Evolutionary conservation across 1,140 invertebrate species (phyloP).

Genomic region (Yoshiicerus persimilis): DNA sequence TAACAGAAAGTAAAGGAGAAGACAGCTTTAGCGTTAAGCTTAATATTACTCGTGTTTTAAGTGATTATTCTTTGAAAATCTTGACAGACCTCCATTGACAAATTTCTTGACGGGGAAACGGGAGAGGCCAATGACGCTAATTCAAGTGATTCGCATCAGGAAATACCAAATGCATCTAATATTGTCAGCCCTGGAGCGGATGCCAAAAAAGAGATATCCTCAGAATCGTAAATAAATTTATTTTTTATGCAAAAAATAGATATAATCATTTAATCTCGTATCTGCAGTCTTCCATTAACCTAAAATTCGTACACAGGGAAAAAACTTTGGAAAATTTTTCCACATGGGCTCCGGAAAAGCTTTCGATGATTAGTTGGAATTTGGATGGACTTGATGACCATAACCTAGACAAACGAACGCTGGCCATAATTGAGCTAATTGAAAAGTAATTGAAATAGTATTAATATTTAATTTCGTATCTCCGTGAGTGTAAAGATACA

Average conservation of each 20-base stretch:
- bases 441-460: slow-evolving; percentile 56
- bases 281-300: no score
- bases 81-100: slow-evolving; percentile 34
- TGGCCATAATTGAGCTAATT: slow-evolving; percentile 59
- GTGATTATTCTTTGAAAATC: no score
- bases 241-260: neutral
- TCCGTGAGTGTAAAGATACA: neutral
- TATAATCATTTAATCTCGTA: neutral
- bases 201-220: neutral
- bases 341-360: slow-evolving; percentile 52
- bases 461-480: no score
- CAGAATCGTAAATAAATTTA: neutral
- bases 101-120: neutral
- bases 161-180: neutral
- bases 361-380: slow-evolving; percentile 63
- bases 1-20: no score
- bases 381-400: slow-evolving; percentile 63
- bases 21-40: no score
- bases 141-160: neutral
- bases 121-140: neutral
- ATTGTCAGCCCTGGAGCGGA: neutral
- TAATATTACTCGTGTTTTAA: no score
- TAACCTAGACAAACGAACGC: slow-evolving; percentile 59
- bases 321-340: slow-evolving; percentile 28
- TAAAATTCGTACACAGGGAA: neutral